These are phyloP conservation scores for Coecobrya sp. DNA, from an alignment of 2,888 invertebrate species.

Conservation along the genomic window DNA sequence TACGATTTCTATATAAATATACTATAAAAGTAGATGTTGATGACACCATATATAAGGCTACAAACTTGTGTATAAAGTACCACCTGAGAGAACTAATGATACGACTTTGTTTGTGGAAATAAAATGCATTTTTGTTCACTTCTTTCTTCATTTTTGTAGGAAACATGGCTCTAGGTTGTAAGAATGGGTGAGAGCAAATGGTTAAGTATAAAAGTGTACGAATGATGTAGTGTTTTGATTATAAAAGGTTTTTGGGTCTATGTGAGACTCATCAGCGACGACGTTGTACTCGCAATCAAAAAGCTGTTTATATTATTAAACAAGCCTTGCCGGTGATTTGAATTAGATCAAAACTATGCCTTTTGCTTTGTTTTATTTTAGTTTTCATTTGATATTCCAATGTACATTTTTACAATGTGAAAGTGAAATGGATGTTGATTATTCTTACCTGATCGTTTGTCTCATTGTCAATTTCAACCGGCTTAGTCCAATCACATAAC, in stretches of 20 bases:
- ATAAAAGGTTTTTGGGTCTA: constrained; percentile 4
- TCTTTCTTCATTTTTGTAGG: neutral
- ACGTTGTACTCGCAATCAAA: no score
- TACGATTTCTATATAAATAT: neutral
- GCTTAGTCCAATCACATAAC: no score
- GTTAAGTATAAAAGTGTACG: neutral
- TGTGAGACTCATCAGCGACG: neutral
- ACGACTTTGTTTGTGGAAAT: constrained; percentile 44
- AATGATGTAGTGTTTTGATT: neutral
- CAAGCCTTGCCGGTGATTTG: no score
- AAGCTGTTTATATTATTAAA: no score
- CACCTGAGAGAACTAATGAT: constrained; percentile 66
- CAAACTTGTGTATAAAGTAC: constrained; percentile 1
- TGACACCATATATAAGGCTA: neutral
- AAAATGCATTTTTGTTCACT: constrained; percentile 62
- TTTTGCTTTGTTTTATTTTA: no score
- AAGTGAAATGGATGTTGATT: no score
- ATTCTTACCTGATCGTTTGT: no score
- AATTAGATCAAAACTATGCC: no score
- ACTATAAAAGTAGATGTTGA: neutral
- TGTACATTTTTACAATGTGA: no score
- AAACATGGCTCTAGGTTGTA: constrained; percentile 1
- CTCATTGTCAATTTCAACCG: no score
- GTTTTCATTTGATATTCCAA: no score
- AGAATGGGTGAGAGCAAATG: neutral